phyloP scores from a whole-genome alignment of 2,797 vertebrate species.

The Pipistrellus nathusii region DNA sequence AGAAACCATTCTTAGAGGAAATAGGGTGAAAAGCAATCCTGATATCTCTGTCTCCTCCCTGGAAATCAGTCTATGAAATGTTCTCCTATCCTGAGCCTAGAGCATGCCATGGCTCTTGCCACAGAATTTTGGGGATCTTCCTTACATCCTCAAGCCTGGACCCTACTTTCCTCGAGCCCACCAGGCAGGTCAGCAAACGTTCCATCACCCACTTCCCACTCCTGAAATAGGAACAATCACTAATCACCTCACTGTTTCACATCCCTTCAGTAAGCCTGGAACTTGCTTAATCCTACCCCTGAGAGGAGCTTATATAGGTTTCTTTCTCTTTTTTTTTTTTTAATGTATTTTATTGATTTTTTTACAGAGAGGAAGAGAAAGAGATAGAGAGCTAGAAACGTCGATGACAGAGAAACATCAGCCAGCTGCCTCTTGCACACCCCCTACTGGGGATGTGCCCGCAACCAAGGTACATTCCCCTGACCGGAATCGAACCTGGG shows the following conservation, averaged over 20 bases:
- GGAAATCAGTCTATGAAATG: background rate
- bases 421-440: no score
- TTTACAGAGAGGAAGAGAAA: no score
- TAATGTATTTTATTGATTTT: no score
- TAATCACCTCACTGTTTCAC: background rate
- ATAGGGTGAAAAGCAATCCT: background rate
- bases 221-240: background rate
- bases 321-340: no score
- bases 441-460: no score
- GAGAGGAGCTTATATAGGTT: background rate
- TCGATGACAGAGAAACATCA: no score
- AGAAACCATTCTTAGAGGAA: conserved; percentile 7
- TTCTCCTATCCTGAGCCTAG: background rate
- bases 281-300: background rate
- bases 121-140: background rate
- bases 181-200: background rate
- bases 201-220: background rate
- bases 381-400: no score
- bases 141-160: background rate
- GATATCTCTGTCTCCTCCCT: background rate
- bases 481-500: no score
- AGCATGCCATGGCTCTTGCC: background rate
- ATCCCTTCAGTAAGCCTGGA: background rate
- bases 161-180: background rate
- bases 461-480: no score